A percentile compares a stretch with the other conserved stretches of the same genome.
phyloP scores from a whole-genome alignment of 2,888 invertebrate species.

The Rhogogaster chlorosoma region DNA sequence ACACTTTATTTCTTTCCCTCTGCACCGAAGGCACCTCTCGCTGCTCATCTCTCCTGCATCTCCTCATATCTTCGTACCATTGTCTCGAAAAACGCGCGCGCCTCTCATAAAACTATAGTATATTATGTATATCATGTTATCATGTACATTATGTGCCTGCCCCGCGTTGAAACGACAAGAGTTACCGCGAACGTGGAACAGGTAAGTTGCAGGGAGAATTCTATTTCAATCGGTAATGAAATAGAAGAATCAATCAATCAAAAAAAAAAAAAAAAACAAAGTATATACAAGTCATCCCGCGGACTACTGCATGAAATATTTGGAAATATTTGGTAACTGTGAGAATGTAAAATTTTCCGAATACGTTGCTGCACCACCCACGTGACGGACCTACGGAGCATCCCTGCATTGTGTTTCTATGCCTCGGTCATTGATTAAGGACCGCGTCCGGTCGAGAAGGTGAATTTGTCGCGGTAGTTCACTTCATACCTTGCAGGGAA shows the following conservation, averaged over 20 bases:
- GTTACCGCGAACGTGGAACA: not conserved
- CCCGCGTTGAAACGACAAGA: not conserved
- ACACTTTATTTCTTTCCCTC: not conserved
- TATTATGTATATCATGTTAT: not conserved
- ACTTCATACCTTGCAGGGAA: conserved; percentile 34
- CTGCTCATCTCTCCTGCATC: not conserved
- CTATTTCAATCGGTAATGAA: not conserved
- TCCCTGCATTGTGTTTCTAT: not conserved
- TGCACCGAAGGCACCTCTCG: not conserved
- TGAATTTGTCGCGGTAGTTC: conserved; percentile 28
- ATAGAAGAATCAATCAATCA: no score
- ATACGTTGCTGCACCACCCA: not conserved
- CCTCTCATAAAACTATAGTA: not conserved
- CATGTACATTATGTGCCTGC: no score
- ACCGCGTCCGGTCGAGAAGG: not conserved
- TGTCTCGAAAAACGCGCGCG: not conserved
- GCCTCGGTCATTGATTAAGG: not conserved
- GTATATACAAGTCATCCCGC: not conserved
- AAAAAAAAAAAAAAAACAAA: not conserved
- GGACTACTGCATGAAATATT: not conserved
- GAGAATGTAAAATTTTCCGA: not conserved
- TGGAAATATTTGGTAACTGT: not conserved
- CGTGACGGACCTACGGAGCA: not conserved
- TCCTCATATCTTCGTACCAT: no score
- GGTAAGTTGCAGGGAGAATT: not conserved